Evolutionary conservation across 92 coral and sea anemone genomes (phyloP).

Genomic region (Pocillopora grandis): DNA sequence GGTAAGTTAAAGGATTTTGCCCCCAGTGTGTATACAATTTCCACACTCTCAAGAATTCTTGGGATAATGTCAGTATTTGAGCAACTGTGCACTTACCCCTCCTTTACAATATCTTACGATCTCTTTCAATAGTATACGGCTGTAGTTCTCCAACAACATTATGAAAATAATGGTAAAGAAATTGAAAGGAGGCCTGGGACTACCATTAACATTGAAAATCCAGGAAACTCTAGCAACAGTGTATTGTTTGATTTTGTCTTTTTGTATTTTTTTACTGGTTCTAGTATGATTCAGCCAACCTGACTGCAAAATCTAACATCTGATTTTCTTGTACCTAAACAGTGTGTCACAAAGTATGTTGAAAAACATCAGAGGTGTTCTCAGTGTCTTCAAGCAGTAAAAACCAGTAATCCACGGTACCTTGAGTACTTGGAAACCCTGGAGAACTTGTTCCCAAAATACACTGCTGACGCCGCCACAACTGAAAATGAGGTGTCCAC

Average conservation of each 20-base stretch:
- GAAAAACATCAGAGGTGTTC: slow-evolving; percentile 62
- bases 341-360: slow-evolving; percentile 83
- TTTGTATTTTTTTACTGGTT: too few species aligned
- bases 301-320: too few species aligned
- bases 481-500: slow-evolving; percentile 2
- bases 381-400: slow-evolving; percentile 63
- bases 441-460: slow-evolving; percentile 78
- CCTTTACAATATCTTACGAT: too few species aligned
- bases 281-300: too few species aligned
- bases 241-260: too few species aligned
- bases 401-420: slow-evolving; percentile 58
- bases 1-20: slow-evolving; percentile 53
- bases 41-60: background rate
- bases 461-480: slow-evolving; percentile 20
- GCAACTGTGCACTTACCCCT: too few species aligned
- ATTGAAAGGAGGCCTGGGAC: too few species aligned
- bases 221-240: too few species aligned
- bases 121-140: too few species aligned
- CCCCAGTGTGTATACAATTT: background rate
- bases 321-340: background rate
- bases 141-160: too few species aligned
- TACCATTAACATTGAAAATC: too few species aligned
- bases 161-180: too few species aligned
- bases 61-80: background rate
- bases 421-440: slow-evolving; percentile 64